Evolutionary conservation across 2,113 vertebrate species (phyloP).

Genomic region (Delphinapterus leucas): DNA sequence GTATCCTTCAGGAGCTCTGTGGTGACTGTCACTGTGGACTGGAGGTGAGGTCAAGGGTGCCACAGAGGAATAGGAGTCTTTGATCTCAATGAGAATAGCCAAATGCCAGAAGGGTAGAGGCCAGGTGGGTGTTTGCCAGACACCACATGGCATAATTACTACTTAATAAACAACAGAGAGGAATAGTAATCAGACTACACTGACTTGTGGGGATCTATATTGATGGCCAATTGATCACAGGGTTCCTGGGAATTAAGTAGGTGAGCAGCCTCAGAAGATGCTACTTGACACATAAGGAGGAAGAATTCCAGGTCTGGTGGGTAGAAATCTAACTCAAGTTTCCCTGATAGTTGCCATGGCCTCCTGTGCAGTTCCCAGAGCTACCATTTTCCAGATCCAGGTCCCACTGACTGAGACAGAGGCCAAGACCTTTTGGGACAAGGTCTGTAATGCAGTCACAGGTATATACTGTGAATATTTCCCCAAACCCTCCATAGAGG

Average conservation of each 20-base stretch:
- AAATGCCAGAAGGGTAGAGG: neutral
- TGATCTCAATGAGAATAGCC: neutral
- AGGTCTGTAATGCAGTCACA: neutral
- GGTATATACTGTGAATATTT: neutral
- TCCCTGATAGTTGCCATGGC: neutral
- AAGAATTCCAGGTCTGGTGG: neutral
- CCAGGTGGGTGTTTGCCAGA: neutral
- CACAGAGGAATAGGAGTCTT: neutral
- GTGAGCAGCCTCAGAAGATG: neutral
- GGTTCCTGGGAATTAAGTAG: neutral
- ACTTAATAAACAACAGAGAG: neutral
- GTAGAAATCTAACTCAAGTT: neutral
- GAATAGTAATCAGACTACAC: neutral
- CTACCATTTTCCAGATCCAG: neutral
- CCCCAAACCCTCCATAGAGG: neutral
- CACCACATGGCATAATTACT: neutral
- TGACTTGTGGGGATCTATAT: neutral
- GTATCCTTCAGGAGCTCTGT: neutral
- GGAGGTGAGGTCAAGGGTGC: neutral
- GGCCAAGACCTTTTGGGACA: neutral
- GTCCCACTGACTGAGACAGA: neutral
- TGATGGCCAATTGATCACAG: neutral
- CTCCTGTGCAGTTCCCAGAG: neutral
- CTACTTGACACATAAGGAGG: neutral
- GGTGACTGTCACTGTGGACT: neutral